These are phyloP conservation scores for Lasiurus borealis DNA, from an alignment of 2,113 vertebrate genomes.

Conservation along the genomic window DNA sequence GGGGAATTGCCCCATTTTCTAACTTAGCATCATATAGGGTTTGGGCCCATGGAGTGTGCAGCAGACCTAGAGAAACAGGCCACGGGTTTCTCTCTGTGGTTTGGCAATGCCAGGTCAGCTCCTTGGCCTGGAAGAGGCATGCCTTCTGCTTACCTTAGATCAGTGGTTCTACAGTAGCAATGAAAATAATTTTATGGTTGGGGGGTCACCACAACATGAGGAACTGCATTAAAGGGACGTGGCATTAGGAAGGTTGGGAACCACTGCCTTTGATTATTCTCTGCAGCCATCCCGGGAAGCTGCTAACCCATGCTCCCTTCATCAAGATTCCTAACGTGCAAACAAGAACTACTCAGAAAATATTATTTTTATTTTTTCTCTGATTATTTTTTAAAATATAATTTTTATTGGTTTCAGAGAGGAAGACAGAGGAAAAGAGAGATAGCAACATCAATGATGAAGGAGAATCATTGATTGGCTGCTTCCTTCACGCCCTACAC, in stretches of 20 bases:
- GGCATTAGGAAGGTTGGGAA: no score
- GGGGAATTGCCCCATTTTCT: background rate
- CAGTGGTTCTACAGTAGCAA: no score
- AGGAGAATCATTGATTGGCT: no score
- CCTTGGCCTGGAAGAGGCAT: background rate
- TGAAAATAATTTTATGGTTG: no score
- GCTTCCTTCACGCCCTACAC: no score
- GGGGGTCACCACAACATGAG: no score
- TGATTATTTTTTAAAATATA: background rate
- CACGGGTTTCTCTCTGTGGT: background rate
- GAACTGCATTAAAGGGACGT: no score
- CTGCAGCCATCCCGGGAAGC: background rate
- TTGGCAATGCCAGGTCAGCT: background rate
- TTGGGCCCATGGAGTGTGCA: background rate
- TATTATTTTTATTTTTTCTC: background rate
- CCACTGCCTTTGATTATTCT: background rate
- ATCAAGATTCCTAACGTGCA: background rate
- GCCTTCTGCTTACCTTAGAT: background rate
- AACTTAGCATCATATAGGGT: background rate
- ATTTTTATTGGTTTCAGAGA: no score
- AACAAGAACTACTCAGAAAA: background rate
- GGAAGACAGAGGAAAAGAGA: no score
- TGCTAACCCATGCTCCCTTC: background rate
- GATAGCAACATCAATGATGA: no score
- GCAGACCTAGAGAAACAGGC: background rate